A percentile compares a stretch with the other conserved stretches of the same genome.
Conservation (phyloP, 2,113 vertebrate species). For the Nothocercus julius region DNA sequence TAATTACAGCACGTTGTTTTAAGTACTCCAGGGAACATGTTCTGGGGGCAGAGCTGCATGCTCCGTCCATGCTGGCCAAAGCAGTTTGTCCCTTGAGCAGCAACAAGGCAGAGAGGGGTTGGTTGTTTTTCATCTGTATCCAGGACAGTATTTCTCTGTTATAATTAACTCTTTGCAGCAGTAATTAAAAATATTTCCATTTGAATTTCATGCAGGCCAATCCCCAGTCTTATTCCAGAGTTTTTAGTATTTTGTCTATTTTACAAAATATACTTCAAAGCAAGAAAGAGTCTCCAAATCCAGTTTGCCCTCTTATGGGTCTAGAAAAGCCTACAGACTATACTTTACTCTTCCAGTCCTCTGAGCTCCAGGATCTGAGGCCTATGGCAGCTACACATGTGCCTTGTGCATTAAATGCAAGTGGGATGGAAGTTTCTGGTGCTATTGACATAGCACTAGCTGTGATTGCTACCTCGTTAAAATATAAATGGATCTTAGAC, state of each 20-base stretch:
- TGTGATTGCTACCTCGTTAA: background rate
- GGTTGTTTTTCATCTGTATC: background rate
- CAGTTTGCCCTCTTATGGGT: background rate
- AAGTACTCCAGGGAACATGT: background rate
- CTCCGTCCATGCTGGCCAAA: background rate
- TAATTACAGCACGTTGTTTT: too few species aligned
- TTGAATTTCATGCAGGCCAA: background rate
- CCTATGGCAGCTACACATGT: background rate
- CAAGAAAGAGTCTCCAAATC: background rate
- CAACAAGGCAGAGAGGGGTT: rapidly evolving
- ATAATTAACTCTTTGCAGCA: background rate
- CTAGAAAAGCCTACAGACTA: background rate
- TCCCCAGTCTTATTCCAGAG: background rate
- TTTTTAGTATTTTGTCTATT: background rate
- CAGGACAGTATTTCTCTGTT: background rate
- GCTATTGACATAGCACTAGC: too few species aligned
- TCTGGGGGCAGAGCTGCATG: background rate
- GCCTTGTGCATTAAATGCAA: background rate
- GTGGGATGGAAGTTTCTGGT: background rate
- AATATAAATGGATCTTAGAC: background rate
- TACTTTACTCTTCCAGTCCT: background rate
- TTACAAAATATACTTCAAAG: background rate
- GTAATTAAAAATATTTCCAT: background rate
- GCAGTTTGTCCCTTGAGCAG: background rate
- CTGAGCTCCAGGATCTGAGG: background rate